A percentile compares a stretch with the other conserved stretches of the same genome.
These are phyloP conservation scores for Druceiella hillmani DNA, from an alignment of 2,888 invertebrate species.

Conservation along the genomic window DNA sequence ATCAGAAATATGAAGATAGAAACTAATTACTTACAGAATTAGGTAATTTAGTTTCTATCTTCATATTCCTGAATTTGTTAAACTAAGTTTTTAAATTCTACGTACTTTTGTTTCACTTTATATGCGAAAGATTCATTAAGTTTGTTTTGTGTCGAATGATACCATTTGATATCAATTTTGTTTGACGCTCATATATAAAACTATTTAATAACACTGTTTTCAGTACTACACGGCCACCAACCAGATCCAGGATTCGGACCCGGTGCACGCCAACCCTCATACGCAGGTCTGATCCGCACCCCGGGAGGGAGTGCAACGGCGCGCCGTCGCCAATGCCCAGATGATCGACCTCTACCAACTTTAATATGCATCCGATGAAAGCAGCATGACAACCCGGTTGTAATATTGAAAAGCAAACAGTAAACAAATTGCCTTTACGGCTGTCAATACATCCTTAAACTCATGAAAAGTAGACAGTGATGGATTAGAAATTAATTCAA, in stretches of 20 bases:
- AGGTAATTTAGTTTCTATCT: no score
- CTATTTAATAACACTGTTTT: no score
- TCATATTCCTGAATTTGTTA: no score
- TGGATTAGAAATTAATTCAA: no score
- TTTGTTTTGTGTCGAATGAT: background rate
- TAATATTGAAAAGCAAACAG: no score
- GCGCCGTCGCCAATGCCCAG: constrained; percentile 55
- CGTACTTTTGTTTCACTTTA: background rate
- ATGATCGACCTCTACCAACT: constrained; percentile 51
- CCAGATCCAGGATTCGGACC: constrained; percentile 67
- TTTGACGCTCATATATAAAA: no score
- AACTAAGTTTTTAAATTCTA: background rate
- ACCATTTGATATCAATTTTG: background rate
- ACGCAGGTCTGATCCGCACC: constrained; percentile 78
- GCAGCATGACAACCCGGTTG: no score
- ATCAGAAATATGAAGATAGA: no score
- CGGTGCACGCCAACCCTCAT: constrained; percentile 77
- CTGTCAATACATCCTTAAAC: no score
- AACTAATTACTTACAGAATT: no score
- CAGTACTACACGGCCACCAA: constrained; percentile 82
- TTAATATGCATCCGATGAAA: constrained; percentile 28
- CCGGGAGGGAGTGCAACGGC: constrained; percentile 46
- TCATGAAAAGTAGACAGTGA: no score
- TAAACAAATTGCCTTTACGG: no score
- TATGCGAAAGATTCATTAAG: background rate